phyloP scores from a whole-genome alignment of 2,888 invertebrate species.

The Gastrophysa polygoni region DNA sequence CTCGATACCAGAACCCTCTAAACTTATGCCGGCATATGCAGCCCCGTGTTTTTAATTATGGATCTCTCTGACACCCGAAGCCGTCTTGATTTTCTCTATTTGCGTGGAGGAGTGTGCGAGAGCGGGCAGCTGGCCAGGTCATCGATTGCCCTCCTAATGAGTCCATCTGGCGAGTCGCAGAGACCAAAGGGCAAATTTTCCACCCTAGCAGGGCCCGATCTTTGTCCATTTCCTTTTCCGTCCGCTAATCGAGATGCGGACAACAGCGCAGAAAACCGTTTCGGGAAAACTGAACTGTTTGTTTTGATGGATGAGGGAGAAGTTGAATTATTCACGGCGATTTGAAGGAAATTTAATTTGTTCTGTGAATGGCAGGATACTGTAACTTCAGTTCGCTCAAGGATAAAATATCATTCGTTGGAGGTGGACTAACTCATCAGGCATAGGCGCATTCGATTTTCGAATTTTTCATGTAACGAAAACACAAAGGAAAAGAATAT shows the following conservation, averaged over 20 bases:
- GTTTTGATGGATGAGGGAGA: background rate
- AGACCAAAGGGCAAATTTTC: conserved; percentile 50
- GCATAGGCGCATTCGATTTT: no score
- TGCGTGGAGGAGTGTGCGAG: conserved; percentile 37
- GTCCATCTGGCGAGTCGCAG: conserved; percentile 54
- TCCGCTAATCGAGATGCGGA: background rate
- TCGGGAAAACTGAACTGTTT: background rate
- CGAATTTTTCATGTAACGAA: no score
- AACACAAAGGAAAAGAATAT: no score
- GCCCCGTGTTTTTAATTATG: conserved; percentile 26
- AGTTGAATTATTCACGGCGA: background rate
- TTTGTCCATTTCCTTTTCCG: background rate
- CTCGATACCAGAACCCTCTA: conserved; percentile 2
- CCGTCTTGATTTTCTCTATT: conserved; percentile 30
- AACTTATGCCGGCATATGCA: conserved; percentile 22
- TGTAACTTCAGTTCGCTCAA: no score
- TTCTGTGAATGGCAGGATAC: no score
- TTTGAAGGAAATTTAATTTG: background rate
- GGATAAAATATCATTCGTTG: no score
- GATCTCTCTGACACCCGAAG: conserved; percentile 11
- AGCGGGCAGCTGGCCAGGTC: conserved; percentile 52
- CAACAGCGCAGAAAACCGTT: background rate
- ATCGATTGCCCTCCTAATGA: conserved; percentile 53
- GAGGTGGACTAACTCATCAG: no score
- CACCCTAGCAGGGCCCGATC: conserved; percentile 26